phyloP scores from a whole-genome alignment of 2,113 vertebrate species.

The Malurus melanocephalus region DNA sequence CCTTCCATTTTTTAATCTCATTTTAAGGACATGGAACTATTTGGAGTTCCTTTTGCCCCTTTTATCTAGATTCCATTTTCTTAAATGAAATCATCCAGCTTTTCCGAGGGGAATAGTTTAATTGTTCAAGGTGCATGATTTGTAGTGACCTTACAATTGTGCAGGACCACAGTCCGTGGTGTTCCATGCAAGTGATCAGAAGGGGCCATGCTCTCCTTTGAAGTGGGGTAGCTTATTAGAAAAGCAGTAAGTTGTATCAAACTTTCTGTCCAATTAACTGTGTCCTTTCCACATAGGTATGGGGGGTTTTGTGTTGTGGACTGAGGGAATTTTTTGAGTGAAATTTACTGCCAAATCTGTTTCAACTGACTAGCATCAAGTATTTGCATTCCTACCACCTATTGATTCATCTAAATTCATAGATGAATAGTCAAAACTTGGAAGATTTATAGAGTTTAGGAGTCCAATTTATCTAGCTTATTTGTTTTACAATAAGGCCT shows the following conservation, averaged over 20 bases:
- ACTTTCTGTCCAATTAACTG: slow-evolving; percentile 33
- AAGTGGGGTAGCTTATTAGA: slow-evolving; percentile 36
- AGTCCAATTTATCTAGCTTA: slow-evolving; percentile 22
- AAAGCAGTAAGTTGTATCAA: slow-evolving; percentile 27
- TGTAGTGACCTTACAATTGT: slow-evolving; percentile 60
- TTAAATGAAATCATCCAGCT: slow-evolving; percentile 60
- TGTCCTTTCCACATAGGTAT: slow-evolving; percentile 10
- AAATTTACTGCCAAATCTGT: slow-evolving; percentile 19
- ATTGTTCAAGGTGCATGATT: slow-evolving; percentile 59
- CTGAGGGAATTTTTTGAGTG: background rate
- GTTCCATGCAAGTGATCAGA: slow-evolving; percentile 65
- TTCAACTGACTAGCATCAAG: background rate
- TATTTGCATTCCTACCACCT: slow-evolving; percentile 40
- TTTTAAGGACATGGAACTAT: slow-evolving; percentile 35
- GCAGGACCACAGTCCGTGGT: slow-evolving; percentile 52
- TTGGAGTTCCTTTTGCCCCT: slow-evolving; percentile 10
- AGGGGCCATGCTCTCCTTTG: slow-evolving; percentile 20
- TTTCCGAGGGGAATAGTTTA: slow-evolving; percentile 54
- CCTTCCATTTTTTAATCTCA: slow-evolving; percentile 56
- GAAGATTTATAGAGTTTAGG: slow-evolving; percentile 39
- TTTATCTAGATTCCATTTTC: slow-evolving; percentile 57
- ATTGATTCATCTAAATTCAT: slow-evolving; percentile 48
- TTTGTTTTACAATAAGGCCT: slow-evolving; percentile 13
- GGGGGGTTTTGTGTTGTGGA: background rate
- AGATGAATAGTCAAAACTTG: slow-evolving; percentile 36